Percentiles rank a stretch among this genome's conserved stretches.
phyloP scores from a whole-genome alignment of 1,140 invertebrate species.

The Thrips palmi region DNA sequence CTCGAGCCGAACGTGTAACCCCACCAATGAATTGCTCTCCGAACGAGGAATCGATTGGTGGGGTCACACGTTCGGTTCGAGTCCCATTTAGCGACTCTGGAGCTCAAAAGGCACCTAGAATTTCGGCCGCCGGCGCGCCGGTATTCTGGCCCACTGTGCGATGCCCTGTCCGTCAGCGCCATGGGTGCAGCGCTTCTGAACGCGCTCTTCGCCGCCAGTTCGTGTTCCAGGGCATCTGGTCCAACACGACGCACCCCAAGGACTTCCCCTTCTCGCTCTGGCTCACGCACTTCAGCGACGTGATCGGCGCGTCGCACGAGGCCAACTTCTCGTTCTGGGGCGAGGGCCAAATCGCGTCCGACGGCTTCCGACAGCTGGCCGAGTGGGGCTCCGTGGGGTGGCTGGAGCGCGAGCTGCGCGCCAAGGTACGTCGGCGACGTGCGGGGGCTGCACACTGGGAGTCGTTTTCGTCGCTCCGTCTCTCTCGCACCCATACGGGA shows the following conservation, averaged over 20 bases:
- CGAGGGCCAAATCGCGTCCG: slow-evolving; percentile 71
- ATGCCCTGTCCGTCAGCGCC: neutral
- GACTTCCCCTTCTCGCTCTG: slow-evolving; percentile 80
- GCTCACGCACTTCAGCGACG: slow-evolving; percentile 94
- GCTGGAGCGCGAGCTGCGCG: slow-evolving; percentile 80
- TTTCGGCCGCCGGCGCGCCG: too few species aligned
- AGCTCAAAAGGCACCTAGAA: neutral
- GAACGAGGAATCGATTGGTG: too few species aligned
- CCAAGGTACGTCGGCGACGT: too few species aligned
- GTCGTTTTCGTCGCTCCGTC: too few species aligned
- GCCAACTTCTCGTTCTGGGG: slow-evolving; percentile 87
- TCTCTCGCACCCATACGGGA: too few species aligned
- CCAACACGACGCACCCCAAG: slow-evolving; percentile 86
- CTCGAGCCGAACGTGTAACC: neutral
- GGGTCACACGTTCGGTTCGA: too few species aligned
- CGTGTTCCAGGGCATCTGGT: slow-evolving; percentile 93
- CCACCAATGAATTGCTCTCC: neutral
- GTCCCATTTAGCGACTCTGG: neutral
- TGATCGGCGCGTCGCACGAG: slow-evolving; percentile 89
- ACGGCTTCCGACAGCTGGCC: slow-evolving; percentile 83
- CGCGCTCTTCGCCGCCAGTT: slow-evolving; percentile 46
- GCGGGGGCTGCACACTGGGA: too few species aligned
- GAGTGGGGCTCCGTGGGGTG: slow-evolving; percentile 83
- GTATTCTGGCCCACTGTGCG: too few species aligned
- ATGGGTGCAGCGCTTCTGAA: neutral